These are phyloP conservation scores for Eubasilissa regina DNA, from an alignment of 1,140 invertebrate species.

Conservation along the genomic window DNA sequence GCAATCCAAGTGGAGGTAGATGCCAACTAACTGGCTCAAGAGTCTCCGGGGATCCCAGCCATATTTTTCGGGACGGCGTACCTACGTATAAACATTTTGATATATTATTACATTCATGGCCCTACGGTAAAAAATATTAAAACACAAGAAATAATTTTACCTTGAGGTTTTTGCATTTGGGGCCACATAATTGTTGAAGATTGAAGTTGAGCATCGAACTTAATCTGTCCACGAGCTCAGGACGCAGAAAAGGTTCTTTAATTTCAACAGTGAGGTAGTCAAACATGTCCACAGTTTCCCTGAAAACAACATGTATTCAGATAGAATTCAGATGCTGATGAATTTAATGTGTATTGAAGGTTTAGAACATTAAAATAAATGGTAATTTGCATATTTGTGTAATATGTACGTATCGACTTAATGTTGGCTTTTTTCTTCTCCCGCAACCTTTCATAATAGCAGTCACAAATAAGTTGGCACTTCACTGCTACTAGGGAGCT, in stretches of 20 bases:
- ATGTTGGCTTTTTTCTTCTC: too few relatives aligned
- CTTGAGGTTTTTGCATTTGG: slow-evolving; percentile 98
- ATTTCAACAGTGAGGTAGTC: slow-evolving; percentile 97
- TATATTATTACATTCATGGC: background rate
- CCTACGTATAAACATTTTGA: slow-evolving; percentile 60
- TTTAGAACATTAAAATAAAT: too few relatives aligned
- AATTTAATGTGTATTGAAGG: too few relatives aligned
- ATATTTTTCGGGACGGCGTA: slow-evolving; percentile 95
- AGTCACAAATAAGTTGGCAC: too few relatives aligned
- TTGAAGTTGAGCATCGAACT: slow-evolving; percentile 99
- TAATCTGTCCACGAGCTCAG: slow-evolving; percentile 92
- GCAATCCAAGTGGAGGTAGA: slow-evolving; percentile 97
- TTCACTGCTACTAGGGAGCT: too few relatives aligned
- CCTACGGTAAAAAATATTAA: too few relatives aligned
- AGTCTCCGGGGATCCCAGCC: slow-evolving; percentile 95
- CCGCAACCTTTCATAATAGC: too few relatives aligned
- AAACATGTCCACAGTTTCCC: slow-evolving; percentile 98
- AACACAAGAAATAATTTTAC: slow-evolving; percentile 65
- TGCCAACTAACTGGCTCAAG: slow-evolving; percentile 93
- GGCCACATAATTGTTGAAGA: slow-evolving; percentile 95
- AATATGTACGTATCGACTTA: too few relatives aligned
- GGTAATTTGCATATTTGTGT: too few relatives aligned
- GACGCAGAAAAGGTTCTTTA: slow-evolving; percentile 92
- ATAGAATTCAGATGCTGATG: background rate
- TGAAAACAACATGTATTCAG: slow-evolving; percentile 53